These are phyloP conservation scores for Channa striata DNA, from an alignment of 2,797 vertebrate genomes.

Conservation along the genomic window DNA sequence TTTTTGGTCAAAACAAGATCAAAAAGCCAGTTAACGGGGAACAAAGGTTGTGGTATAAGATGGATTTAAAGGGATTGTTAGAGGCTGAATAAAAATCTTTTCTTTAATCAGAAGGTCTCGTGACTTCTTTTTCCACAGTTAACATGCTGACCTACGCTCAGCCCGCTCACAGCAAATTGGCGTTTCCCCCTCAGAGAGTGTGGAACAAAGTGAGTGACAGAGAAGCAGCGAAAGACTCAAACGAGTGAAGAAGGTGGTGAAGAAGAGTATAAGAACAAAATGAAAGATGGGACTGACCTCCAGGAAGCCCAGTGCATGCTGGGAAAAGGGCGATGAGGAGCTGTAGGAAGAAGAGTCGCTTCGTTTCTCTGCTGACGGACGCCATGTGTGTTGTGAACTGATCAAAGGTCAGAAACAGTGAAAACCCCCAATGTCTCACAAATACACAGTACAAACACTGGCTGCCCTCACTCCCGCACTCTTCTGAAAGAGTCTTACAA, in stretches of 20 bases:
- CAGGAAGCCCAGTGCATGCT: slow-evolving; percentile 71
- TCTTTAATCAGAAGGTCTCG: too few relatives aligned
- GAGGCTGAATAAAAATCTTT: too few relatives aligned
- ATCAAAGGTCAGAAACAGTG: slow-evolving; percentile 69
- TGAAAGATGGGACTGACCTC: slow-evolving; percentile 68
- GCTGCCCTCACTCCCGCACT: neutral
- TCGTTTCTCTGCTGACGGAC: slow-evolving; percentile 44
- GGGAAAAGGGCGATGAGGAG: slow-evolving; percentile 62
- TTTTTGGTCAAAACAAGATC: too few relatives aligned
- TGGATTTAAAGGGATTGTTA: too few relatives aligned
- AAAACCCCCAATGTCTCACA: slow-evolving; percentile 32
- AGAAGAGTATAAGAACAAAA: neutral
- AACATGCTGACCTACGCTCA: too few relatives aligned
- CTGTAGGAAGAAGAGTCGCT: slow-evolving; percentile 51
- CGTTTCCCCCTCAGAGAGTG: too few relatives aligned
- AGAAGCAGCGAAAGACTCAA: too few relatives aligned
- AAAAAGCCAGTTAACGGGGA: too few relatives aligned
- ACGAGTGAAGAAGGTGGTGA: neutral
- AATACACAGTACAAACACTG: neutral
- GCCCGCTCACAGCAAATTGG: too few relatives aligned
- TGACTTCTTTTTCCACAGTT: too few relatives aligned
- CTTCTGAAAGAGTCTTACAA: neutral
- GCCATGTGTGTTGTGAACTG: slow-evolving; percentile 77
- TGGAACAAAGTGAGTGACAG: too few relatives aligned
- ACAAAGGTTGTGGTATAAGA: too few relatives aligned